These are phyloP conservation scores for Dexiosoma caninum DNA, from an alignment of 2,888 invertebrate genomes.

Conservation along the genomic window DNA sequence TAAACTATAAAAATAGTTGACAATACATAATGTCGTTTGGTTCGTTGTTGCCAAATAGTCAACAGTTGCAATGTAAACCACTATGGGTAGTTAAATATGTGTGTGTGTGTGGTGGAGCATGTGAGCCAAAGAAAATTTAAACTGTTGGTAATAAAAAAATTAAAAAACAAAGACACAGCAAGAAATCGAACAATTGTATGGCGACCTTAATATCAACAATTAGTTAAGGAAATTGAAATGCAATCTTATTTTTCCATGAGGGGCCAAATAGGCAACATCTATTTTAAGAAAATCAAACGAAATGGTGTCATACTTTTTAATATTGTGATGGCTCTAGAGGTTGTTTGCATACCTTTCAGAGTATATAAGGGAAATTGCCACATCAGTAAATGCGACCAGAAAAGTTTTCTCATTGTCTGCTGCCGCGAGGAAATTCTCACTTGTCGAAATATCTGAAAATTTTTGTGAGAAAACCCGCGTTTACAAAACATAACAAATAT, in stretches of 20 bases:
- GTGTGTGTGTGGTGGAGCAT: not conserved
- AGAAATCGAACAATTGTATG: not conserved
- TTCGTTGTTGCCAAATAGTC: slow-evolving; percentile 49
- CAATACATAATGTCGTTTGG: slow-evolving; percentile 44
- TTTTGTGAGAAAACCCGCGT: too few species aligned
- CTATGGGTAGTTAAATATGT: not conserved
- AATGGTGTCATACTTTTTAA: too few species aligned
- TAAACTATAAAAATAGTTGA: slow-evolving; percentile 56
- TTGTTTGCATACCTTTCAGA: too few species aligned
- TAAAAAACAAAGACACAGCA: too few species aligned
- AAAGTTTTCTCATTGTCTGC: too few species aligned
- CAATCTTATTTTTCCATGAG: slow-evolving; percentile 17
- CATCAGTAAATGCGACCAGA: too few species aligned
- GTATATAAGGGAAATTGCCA: too few species aligned
- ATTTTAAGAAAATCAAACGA: not conserved
- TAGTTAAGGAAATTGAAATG: slow-evolving; percentile 30
- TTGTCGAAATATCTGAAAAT: too few species aligned
- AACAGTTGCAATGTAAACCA: slow-evolving; percentile 50
- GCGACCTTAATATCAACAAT: slow-evolving; percentile 39
- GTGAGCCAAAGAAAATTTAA: not conserved
- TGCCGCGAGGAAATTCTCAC: too few species aligned
- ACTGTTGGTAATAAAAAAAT: slow-evolving; percentile 27
- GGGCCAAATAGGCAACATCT: slow-evolving; percentile 15
- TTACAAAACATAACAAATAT: too few species aligned
- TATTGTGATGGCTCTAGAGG: too few species aligned